A percentile compares a stretch with the other conserved stretches of the same genome.
Conservation (phyloP, 2,113 vertebrate genomes). For the Saguinus midas region DNA sequence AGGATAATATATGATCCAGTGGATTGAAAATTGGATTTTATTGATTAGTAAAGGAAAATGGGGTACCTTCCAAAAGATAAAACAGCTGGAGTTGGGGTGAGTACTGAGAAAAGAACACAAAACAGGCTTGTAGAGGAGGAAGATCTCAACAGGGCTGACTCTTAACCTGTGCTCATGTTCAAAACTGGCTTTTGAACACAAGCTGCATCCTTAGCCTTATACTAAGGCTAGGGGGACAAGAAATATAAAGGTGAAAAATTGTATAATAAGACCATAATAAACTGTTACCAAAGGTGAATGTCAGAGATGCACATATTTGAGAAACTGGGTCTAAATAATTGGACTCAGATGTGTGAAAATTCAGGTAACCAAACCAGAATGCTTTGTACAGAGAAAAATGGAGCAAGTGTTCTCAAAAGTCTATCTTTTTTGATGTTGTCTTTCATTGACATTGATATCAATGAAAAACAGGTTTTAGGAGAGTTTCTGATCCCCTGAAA, state of each 20-base stretch:
- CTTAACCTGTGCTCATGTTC: background rate
- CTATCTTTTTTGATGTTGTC: background rate
- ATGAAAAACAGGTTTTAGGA: background rate
- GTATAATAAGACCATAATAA: too few relatives aligned
- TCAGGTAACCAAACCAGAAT: too few relatives aligned
- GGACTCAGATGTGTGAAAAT: too few relatives aligned
- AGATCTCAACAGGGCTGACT: background rate
- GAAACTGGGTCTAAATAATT: too few relatives aligned
- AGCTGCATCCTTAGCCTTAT: background rate
- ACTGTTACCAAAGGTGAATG: too few relatives aligned
- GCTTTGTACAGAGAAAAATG: background rate
- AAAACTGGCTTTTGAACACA: background rate
- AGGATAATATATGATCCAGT: background rate
- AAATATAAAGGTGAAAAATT: too few relatives aligned
- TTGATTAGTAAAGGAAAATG: background rate
- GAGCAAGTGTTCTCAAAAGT: background rate
- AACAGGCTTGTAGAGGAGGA: background rate
- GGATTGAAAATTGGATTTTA: background rate
- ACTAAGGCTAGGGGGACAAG: background rate
- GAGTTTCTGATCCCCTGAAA: background rate
- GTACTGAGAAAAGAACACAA: background rate
- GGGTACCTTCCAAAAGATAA: background rate
- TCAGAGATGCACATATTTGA: too few relatives aligned
- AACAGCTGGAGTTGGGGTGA: background rate
- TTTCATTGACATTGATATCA: background rate